These are phyloP conservation scores for Dascillus cervinus DNA, from an alignment of 2,888 invertebrate species.

Conservation along the genomic window DNA sequence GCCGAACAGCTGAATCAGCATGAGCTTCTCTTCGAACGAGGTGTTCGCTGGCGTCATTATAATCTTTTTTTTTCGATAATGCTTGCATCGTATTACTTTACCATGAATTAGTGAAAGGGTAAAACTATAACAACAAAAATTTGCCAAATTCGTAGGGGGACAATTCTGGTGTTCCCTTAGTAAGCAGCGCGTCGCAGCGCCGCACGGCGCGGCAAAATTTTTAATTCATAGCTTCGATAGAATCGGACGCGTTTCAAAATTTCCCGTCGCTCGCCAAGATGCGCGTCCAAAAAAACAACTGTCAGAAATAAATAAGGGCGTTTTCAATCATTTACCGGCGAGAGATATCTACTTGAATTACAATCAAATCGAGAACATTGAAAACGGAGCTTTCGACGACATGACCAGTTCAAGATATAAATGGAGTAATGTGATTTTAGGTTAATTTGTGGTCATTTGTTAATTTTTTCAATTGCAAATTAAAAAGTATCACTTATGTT, in stretches of 20 bases:
- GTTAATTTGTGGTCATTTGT: too few relatives aligned
- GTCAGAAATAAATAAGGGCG: too few relatives aligned
- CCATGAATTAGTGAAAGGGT: conserved; percentile 37
- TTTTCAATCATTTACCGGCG: conserved; percentile 16
- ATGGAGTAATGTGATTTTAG: too few relatives aligned
- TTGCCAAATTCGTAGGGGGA: too few relatives aligned
- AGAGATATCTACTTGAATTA: conserved; percentile 14
- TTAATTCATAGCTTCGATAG: too few relatives aligned
- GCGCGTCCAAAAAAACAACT: too few relatives aligned
- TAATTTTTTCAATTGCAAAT: conserved; percentile 47
- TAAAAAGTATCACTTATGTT: conserved; percentile 80
- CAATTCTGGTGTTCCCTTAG: too few relatives aligned
- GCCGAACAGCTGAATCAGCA: conserved; percentile 52
- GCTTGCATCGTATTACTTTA: conserved; percentile 64
- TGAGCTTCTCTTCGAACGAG: conserved; percentile 48
- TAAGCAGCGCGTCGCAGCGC: too few relatives aligned
- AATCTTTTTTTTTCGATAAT: conserved; percentile 37
- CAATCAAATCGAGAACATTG: conserved; percentile 26
- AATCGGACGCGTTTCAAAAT: too few relatives aligned
- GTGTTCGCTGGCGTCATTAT: conserved; percentile 19
- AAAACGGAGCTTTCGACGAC: conserved; percentile 20
- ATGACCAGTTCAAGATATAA: too few relatives aligned
- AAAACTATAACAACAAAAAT: conserved; percentile 2
- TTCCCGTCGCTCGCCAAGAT: too few relatives aligned
- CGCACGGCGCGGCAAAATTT: too few relatives aligned